These are phyloP conservation scores for Apostichopus japonicus DNA, from an alignment of 35 echinoderm and acorn worm genomes.

Conservation along the genomic window DNA sequence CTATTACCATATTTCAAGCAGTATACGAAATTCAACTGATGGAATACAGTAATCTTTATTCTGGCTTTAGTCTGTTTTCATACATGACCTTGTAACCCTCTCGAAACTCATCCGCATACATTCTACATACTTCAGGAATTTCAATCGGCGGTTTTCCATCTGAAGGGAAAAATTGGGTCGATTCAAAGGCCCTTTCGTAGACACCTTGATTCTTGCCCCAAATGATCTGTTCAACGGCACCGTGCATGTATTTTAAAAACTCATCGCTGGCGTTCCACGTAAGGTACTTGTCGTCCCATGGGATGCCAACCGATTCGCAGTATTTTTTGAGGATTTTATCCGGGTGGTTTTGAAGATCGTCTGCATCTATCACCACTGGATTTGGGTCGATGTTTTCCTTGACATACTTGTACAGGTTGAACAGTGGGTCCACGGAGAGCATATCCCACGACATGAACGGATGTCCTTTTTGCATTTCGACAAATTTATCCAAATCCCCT, in stretches of 20 bases:
- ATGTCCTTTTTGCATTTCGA: neutral
- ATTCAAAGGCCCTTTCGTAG: conserved; percentile 14
- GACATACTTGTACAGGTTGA: conserved; percentile 28
- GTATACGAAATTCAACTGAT: no score
- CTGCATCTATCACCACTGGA: conserved; percentile 45
- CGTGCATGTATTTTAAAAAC: conserved; percentile 13
- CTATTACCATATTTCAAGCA: no score
- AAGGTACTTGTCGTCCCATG: conserved; percentile 7
- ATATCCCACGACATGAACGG: conserved; percentile 38
- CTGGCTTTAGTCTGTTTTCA: conserved; percentile 19
- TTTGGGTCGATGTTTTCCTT: conserved; percentile 42
- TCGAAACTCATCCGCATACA: conserved; percentile 7
- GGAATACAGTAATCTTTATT: neutral
- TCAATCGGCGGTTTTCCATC: neutral
- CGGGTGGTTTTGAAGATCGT: conserved; percentile 47
- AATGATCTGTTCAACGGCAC: neutral
- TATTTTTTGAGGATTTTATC: conserved; percentile 19
- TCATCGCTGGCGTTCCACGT: conserved; percentile 17
- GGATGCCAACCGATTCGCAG: conserved; percentile 28
- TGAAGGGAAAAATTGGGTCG: neutral
- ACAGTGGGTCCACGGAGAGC: conserved; percentile 14
- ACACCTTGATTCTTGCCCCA: conserved; percentile 5
- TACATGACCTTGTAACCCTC: conserved; percentile 24
- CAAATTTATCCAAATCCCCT: conserved; percentile 10
- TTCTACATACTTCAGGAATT: neutral